A percentile compares a stretch with the other conserved stretches of the same genome.
Evolutionary conservation across 2,888 invertebrate species (phyloP).

Genomic region (Drosophila colorata): DNA sequence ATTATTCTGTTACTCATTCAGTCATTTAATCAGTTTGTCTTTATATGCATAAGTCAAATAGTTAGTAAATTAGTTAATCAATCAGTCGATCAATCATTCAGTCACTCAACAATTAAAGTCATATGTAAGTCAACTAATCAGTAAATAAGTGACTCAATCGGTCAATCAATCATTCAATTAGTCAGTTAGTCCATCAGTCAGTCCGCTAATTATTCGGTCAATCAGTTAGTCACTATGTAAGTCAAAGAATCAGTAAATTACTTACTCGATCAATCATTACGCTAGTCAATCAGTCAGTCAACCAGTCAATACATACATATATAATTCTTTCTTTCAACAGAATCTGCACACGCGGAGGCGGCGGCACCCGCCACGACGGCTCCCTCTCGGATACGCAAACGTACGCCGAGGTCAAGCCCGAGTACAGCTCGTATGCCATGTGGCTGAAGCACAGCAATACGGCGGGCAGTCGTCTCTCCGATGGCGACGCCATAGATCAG

Average conservation of each 20-base stretch:
- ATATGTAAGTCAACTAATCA: neutral
- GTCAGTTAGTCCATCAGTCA: neutral
- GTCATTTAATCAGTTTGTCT: too few species aligned
- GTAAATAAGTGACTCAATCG: neutral
- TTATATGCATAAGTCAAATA: too few species aligned
- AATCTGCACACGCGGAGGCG: constrained; percentile 80
- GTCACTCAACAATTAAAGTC: too few species aligned
- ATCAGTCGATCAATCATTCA: neutral
- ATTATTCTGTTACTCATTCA: neutral
- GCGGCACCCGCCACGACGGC: constrained; percentile 89
- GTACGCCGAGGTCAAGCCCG: constrained; percentile 90
- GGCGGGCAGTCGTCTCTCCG: constrained; percentile 92
- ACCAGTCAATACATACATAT: neutral
- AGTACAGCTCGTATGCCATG: constrained; percentile 93
- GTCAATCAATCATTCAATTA: neutral
- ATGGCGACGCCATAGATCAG: constrained; percentile 95
- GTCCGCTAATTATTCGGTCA: neutral
- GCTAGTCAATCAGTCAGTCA: neutral
- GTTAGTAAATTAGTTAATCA: neutral
- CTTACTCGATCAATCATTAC: neutral
- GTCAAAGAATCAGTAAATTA: neutral
- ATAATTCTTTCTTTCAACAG: constrained; percentile 37
- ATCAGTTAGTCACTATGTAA: too few species aligned
- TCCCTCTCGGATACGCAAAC: constrained; percentile 94
- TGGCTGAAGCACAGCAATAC: constrained; percentile 95